Evolutionary conservation across 2,113 vertebrate genomes (phyloP), one percentile per base, ranked within the genome.

Genomic region (Dendropsophus ebraccatus): DNA sequence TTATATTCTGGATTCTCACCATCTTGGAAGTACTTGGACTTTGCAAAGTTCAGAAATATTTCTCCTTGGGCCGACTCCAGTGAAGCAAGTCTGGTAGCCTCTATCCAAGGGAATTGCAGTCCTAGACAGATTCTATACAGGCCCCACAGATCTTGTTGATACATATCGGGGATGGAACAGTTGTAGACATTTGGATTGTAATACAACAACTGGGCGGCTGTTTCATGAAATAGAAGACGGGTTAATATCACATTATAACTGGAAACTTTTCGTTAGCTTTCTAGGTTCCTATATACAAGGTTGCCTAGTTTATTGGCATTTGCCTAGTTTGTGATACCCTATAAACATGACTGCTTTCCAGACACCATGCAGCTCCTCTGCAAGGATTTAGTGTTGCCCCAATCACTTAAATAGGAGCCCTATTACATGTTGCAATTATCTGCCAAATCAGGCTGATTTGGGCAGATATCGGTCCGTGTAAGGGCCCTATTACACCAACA

Each of bases 21-120:
- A 25, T 98, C 96, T 82, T 94, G 88, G 91, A 94, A 97, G 37
- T 37, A 88, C 41, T 88, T 90, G 7, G 96, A 96, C 92, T 98
- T 99, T 32, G 93, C 96, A 88, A 98, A 98, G 90, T 94, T 96
- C 87, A 96, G 89, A 87, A 98, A 96, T n/a, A 81, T 93, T 60
- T 96, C 94, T 82, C 95, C 96, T 0, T 35, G 86, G 47, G 91
- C 88, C 56, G 97, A 97, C 56, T 92, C 88, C 83, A 98, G 95
- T 16, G 90, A 89, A 54, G 92, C 56, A 19, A 94, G 85, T 12
- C 62, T 91, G 65, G 3, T 91, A 80, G 85, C 70, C 7, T 93
- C 93, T 41, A 0, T 54, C 0, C 90, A 50, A 2, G 87, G 88
- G 1, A 93, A 89, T 50, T 74, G 90, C 54, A 91, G 89, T 19